These are phyloP conservation scores for Epirrhoe tristata DNA, from an alignment of 2,888 invertebrate species.

Conservation along the genomic window DNA sequence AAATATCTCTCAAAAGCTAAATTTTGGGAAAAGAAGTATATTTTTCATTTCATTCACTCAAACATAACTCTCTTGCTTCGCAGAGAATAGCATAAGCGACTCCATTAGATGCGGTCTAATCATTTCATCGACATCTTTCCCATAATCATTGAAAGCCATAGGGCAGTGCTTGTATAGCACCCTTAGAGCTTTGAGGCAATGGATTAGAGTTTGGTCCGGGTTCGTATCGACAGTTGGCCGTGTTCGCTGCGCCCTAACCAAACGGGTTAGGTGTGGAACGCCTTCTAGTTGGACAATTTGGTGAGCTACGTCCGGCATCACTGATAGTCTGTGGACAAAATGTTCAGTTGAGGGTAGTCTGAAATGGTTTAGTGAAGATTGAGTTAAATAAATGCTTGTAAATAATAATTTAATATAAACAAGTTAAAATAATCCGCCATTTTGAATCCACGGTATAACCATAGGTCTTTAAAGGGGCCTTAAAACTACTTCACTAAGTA, in stretches of 20 bases:
- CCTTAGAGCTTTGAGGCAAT: conserved; percentile 77
- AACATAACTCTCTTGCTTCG: conserved; percentile 92
- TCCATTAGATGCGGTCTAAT: conserved; percentile 91
- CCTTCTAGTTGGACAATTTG: conserved; percentile 90
- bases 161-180: conserved; percentile 79
- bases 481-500: too few species aligned
- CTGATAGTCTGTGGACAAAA: conserved; percentile 84
- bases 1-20: background rate
- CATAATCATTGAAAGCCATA: conserved; percentile 68
- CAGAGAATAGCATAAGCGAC: conserved; percentile 91
- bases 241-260: conserved; percentile 86
- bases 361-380: background rate
- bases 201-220: conserved; percentile 77
- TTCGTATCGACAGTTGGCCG: conserved; percentile 67
- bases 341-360: background rate
- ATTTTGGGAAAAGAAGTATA: background rate
- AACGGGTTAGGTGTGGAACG: conserved; percentile 86
- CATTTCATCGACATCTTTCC: conserved; percentile 89
- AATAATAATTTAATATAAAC: too few species aligned
- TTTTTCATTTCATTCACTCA: conserved; percentile 57
- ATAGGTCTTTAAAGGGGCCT: too few species aligned
- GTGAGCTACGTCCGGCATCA: conserved; percentile 87
- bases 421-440: too few species aligned
- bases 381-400: too few species aligned
- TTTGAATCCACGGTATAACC: too few species aligned